A percentile compares a stretch with the other conserved stretches of the same genome.
Conservation (phyloP, 2,113 vertebrate species). For the Parotia lawesii region DNA sequence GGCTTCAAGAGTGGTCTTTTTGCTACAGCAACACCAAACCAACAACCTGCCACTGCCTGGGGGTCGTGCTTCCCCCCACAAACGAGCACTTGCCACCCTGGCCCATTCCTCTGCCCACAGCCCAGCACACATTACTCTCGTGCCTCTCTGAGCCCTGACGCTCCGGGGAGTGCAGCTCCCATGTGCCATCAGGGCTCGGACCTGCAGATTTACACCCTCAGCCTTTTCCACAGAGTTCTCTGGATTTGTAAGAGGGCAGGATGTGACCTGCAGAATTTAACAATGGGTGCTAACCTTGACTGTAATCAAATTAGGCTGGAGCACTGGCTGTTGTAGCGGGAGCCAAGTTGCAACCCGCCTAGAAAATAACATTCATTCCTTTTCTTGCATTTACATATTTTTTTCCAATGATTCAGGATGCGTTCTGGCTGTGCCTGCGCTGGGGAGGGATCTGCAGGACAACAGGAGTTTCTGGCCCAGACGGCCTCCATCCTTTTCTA, state of each 20-base stretch:
- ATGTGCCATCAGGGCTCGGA: accelerated
- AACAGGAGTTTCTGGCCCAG: not conserved
- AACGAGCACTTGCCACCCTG: not conserved
- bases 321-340: not conserved
- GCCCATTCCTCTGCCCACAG: not conserved
- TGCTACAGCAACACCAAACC: not conserved
- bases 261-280: not conserved
- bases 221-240: not conserved
- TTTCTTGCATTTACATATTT: not conserved
- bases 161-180: not conserved
- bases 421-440: not conserved
- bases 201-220: not conserved
- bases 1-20: not conserved
- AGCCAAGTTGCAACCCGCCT: not conserved
- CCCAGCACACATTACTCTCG: accelerated
- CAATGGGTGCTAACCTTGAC: not conserved
- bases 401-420: not conserved
- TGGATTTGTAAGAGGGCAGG: not conserved
- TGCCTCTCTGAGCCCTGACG: not conserved
- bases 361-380: not conserved
- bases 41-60: not conserved
- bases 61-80: not conserved
- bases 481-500: not conserved
- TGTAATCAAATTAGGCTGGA: constrained; percentile 7
- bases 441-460: not conserved